Conservation (phyloP, 2,888 invertebrate genomes). For the Pyralis farinalis region DNA sequence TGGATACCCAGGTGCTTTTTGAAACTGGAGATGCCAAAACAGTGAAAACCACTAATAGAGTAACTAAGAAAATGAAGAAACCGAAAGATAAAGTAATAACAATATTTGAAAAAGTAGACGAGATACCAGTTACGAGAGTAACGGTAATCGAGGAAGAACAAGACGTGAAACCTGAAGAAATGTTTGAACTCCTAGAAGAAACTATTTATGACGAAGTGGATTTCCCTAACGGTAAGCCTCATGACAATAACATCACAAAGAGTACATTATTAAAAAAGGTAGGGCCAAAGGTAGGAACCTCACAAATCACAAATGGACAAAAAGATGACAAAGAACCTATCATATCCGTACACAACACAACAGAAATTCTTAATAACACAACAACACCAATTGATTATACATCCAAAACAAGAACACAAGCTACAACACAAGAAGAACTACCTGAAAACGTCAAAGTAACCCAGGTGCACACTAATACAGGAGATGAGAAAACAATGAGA, state of each 20-base stretch:
- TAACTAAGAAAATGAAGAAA: too few species aligned
- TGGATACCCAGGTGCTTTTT: constrained; percentile 22
- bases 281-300: background rate
- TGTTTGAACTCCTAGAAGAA: too few species aligned
- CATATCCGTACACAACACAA: constrained; percentile 32
- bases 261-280: constrained; percentile 31
- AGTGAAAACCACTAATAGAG: constrained; percentile 14
- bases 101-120: constrained; percentile 33
- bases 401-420: constrained; percentile 20
- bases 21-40: constrained; percentile 28
- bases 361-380: constrained; percentile 36
- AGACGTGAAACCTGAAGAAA: too few species aligned
- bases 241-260: constrained; percentile 33
- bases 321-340: constrained; percentile 35
- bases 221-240: too few species aligned
- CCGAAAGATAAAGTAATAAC: constrained; percentile 22
- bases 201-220: too few species aligned
- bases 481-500: constrained; percentile 24
- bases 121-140: constrained; percentile 16
- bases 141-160: too few species aligned
- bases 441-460: constrained; percentile 27
- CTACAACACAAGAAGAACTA: constrained; percentile 31
- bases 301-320: constrained; percentile 14
- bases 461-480: constrained; percentile 24
- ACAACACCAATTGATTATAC: constrained; percentile 21